Base-by-base conservation (phyloP, 2,113 vertebrate species). In the Tachysurus fulvidraco region DNA sequence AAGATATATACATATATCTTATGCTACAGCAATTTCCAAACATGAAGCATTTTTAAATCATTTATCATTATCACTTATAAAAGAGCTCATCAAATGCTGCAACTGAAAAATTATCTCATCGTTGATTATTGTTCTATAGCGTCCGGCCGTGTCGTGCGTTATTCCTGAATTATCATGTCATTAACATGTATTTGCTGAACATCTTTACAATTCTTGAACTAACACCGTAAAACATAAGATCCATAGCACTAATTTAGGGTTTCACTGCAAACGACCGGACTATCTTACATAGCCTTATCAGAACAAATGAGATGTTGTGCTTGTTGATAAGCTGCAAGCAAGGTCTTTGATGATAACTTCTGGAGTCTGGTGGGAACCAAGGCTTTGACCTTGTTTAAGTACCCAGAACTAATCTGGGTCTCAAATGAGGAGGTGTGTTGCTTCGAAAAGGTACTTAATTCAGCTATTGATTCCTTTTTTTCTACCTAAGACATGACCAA, bases 301-400 rank as follows among this genome's bases (percentile, higher is more conserved):
- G 28, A 28, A 57, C 36, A 60, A 52, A 36, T 21, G 21, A 83
- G 57, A 87, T 57, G 69, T 50, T 62, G 71, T 83, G 59, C 83
- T 86, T 85, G 86, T 86, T 89, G 86, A 90, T 86, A 89, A 87
- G 87, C 60, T 28, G 7, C 6, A 9, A 57, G 52, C 82, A 77
- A 82, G 84, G 55, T 80, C 80, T 71, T 80, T 50, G 76, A 77
- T 10, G 36, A 89, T 59, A 85, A 19, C 55, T 87, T 87, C 90
- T 57, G 10, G 46, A 73, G 50, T 93, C 91, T 90, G 78, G 80
- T 86, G 77, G 79, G 90, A 92, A 90, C 85, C 86, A 82, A 92
- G 89, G 91, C 81, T 87, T 44, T 91, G 86, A 90, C 92, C 91
- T 92, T 93, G 89, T 85, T 81, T 83, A 79, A 88, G 13, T 59